phyloP scores from a whole-genome alignment of 2,888 invertebrate species.

The Tricholauxania praeusta region DNA sequence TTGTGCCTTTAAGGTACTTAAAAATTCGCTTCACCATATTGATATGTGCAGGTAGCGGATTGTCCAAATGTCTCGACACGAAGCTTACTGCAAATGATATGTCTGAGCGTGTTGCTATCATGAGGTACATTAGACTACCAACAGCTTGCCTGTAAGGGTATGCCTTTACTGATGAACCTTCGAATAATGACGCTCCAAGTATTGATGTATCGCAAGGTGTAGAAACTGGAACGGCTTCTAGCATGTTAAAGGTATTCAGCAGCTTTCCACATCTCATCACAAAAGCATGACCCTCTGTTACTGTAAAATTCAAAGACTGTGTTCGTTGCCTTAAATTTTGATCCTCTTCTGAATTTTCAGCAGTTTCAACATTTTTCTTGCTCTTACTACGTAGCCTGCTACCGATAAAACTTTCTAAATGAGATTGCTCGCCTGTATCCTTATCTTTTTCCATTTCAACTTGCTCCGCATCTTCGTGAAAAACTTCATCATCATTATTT shows the following conservation, averaged over 20 bases:
- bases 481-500: background rate
- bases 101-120: conserved; percentile 36
- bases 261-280: conserved; percentile 22
- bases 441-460: background rate
- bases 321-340: conserved; percentile 33
- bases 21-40: conserved; percentile 9
- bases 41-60: conserved; percentile 3
- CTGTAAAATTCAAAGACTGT: conserved; percentile 26
- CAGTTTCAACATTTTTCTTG: background rate
- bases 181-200: conserved; percentile 6
- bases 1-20: conserved; percentile 9
- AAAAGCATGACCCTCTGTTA: conserved; percentile 10
- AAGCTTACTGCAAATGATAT: conserved; percentile 38
- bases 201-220: conserved; percentile 20
- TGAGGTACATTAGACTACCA: conserved; percentile 41
- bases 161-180: conserved; percentile 20
- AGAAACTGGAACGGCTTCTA: conserved; percentile 9
- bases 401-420: conserved; percentile 3
- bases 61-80: conserved; percentile 25
- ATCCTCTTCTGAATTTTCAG: background rate
- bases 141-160: conserved; percentile 40
- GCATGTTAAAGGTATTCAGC: conserved; percentile 26
- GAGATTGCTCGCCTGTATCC: background rate
- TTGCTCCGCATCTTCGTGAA: background rate
- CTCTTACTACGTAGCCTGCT: background rate